Conservation (phyloP, 2,797 vertebrate species). For the Amphiprion clarkii region DNA sequence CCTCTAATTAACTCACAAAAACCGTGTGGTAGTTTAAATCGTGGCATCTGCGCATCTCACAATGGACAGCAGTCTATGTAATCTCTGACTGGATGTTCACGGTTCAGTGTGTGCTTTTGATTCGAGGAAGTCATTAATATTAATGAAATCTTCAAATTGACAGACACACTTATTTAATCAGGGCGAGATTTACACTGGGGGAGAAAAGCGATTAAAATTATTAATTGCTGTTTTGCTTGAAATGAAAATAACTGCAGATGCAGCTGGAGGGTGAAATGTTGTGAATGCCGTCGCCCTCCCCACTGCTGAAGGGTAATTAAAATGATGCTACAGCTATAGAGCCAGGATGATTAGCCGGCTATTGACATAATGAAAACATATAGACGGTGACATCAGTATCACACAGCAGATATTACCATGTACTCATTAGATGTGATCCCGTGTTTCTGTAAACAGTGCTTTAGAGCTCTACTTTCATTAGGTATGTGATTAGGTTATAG, state of each 20-base stretch:
- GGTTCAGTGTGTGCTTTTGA: slow-evolving; percentile 13
- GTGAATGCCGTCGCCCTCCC: neutral
- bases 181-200: slow-evolving; percentile 9
- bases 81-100: slow-evolving; percentile 10
- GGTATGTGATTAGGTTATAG: no score
- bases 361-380: no score
- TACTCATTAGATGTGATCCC: no score
- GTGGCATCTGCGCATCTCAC: slow-evolving; percentile 4
- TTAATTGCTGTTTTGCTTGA: slow-evolving; percentile 41
- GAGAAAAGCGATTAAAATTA: slow-evolving; percentile 19
- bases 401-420: no score
- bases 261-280: slow-evolving; percentile 21
- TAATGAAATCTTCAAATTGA: slow-evolving; percentile 22
- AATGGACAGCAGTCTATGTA: neutral
- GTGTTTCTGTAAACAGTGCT: no score
- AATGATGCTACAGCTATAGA: neutral
- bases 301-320: neutral
- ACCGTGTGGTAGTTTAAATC: neutral
- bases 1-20: slow-evolving; percentile 24
- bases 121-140: slow-evolving; percentile 31
- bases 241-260: neutral
- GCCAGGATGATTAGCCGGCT: neutral
- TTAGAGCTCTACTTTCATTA: no score
- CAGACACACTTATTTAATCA: slow-evolving; percentile 32
- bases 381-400: no score